Evolutionary conservation across 2,888 invertebrate species (phyloP).

Genomic region (Morpho achilles): DNA sequence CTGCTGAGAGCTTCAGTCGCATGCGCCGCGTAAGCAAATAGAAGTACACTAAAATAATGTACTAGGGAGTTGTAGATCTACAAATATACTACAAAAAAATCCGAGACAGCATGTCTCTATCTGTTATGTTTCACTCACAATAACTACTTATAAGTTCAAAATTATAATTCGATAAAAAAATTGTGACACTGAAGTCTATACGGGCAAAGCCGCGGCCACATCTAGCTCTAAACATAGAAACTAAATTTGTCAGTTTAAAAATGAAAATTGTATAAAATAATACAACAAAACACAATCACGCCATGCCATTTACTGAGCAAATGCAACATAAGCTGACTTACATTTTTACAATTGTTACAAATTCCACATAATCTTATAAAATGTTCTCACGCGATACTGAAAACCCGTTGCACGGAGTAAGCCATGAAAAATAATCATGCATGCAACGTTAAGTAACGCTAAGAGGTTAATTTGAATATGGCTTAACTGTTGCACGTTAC

Average conservation of each 20-base stretch:
- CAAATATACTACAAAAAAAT: no score
- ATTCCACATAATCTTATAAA: slow-evolving; percentile 24
- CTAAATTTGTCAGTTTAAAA: background rate
- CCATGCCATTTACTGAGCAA: slow-evolving; percentile 8
- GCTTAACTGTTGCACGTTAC: slow-evolving; percentile 20
- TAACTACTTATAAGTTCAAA: no score
- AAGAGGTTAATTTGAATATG: slow-evolving; percentile 24
- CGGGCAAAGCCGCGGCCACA: no score
- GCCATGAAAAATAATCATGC: slow-evolving; percentile 17
- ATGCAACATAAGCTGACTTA: slow-evolving; percentile 13
- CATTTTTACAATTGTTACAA: slow-evolving; percentile 20
- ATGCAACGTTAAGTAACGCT: slow-evolving; percentile 21
- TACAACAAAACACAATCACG: slow-evolving; percentile 6
- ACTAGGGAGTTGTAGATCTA: no score
- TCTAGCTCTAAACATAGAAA: background rate
- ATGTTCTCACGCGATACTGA: slow-evolving; percentile 25
- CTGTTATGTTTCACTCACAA: no score
- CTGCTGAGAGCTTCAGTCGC: no score
- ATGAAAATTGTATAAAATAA: slow-evolving; percentile 4
- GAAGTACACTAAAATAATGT: no score
- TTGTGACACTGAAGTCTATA: no score
- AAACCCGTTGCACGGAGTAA: slow-evolving; percentile 11
- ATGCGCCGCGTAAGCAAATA: no score
- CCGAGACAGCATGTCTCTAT: no score
- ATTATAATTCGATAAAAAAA: no score